Base-by-base conservation (phyloP, 2,888 invertebrate species). In the Zelleria hepariella region DNA sequence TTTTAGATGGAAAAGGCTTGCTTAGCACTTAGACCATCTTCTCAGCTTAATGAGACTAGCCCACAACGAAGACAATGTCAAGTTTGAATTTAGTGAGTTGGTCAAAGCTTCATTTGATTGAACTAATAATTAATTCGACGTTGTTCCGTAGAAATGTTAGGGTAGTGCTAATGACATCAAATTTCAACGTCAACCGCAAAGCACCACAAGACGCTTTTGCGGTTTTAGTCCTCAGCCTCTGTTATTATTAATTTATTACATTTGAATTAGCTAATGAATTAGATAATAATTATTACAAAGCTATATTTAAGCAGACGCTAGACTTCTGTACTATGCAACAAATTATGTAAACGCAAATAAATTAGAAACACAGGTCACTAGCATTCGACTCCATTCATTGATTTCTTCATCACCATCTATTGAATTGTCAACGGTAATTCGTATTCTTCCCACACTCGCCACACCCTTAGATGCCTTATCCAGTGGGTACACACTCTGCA, bases 381-480 rank as follows among this genome's bases (percentile, higher is more conserved):
- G 32, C 32, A 42, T 42, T 42, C 32, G 15, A 42, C 32, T 42
- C 8, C 23, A 55, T 55, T 55, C 55, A 55, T 55, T 55, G 32
- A 55, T 32, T 18, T 27, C 32, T 32, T 55, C 26, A 55, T 55
- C 23, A 15, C 15, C 23, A 27, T 10, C 32, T 18, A 55, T 53
- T 53, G 23, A 25, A 55, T 27, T 32, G 55, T 27, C 32, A 32
- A 32, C 15, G 21, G 18, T 55, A 55, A 55, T 55, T 32, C 27
- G 32, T 55, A 55, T 20, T 55, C 32, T 55, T 32, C 21, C 7
- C 27, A 55, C 55, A 55, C 20, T 27, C 25, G 55, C 32, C 55
- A 18, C 27, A 55, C 55, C 55, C 55, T 55, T 18, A 55, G 32
- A 55, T 21, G 21, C 32, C 55, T 47, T 57, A 55, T 55, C n/a